These are phyloP conservation scores for Ephialtes manifestator DNA, from an alignment of 2,888 invertebrate species.

Conservation along the genomic window DNA sequence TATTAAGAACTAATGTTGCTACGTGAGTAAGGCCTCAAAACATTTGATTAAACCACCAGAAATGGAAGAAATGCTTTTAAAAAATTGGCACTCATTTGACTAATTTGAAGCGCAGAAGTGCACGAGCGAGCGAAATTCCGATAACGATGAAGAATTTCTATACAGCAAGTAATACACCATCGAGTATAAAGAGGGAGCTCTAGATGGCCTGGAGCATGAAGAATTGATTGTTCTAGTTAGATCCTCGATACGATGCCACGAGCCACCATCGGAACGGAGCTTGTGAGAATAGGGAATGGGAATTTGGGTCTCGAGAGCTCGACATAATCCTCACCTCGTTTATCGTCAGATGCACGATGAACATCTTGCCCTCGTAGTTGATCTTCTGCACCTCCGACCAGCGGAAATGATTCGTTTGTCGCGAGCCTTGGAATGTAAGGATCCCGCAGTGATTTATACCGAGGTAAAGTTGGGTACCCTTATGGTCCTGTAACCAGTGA, in stretches of 20 bases:
- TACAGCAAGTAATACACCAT: no score
- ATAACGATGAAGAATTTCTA: no score
- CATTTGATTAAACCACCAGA: no score
- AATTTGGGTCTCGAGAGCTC: conserved; percentile 70
- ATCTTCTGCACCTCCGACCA: conserved; percentile 98
- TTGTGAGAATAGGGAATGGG: conserved; percentile 17
- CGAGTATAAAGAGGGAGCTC: no score
- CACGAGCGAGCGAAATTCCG: no score
- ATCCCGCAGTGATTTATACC: conserved; percentile 98
- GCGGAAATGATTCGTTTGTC: conserved; percentile 97
- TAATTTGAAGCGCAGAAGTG: no score
- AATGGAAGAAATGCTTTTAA: no score
- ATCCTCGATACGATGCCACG: neutral
- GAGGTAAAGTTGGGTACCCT: conserved; percentile 96
- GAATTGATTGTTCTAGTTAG: no score
- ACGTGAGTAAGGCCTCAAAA: no score
- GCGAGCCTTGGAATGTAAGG: conserved; percentile 96
- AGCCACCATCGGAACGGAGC: neutral
- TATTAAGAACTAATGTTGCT: no score
- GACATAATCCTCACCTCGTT: conserved; percentile 91
- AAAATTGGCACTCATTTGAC: no score
- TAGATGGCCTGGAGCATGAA: no score
- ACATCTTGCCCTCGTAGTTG: conserved; percentile 99
- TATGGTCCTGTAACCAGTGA: conserved; percentile 91
- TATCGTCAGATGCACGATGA: conserved; percentile 97